phyloP scores from a whole-genome alignment of 1,140 invertebrate genomes.

The Adoxophyes honmai region DNA sequence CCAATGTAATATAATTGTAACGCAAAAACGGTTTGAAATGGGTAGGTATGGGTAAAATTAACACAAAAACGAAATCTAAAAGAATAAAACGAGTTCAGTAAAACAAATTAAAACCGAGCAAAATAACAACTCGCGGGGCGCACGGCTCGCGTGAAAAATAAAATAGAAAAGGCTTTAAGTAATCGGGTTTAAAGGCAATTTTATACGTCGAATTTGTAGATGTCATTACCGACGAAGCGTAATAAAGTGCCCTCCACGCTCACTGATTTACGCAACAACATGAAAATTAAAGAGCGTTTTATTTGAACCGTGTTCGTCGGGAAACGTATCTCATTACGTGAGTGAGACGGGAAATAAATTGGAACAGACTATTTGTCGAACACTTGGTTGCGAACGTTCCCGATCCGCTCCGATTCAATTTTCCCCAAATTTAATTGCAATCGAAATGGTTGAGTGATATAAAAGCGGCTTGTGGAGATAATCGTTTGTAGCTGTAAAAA shows the following conservation, averaged over 20 bases:
- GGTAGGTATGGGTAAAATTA: too few species aligned
- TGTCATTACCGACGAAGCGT: slow-evolving; percentile 21
- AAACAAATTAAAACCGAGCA: too few species aligned
- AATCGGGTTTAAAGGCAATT: not conserved
- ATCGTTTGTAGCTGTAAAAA: slow-evolving; percentile 30
- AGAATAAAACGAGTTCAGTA: too few species aligned
- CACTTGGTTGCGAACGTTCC: slow-evolving; percentile 53
- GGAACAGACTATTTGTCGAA: slow-evolving; percentile 68
- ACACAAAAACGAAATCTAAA: too few species aligned
- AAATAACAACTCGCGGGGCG: too few species aligned
- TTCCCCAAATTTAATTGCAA: slow-evolving; percentile 70
- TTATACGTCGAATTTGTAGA: not conserved
- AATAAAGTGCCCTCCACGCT: slow-evolving; percentile 32
- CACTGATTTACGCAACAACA: slow-evolving; percentile 42
- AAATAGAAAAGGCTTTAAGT: not conserved
- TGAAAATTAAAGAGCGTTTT: slow-evolving; percentile 57
- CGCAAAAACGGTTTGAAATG: too few species aligned
- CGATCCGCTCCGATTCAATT: slow-evolving; percentile 64
- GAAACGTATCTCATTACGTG: slow-evolving; percentile 62
- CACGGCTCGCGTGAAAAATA: not conserved
- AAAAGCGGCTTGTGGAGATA: slow-evolving; percentile 49
- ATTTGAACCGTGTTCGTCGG: slow-evolving; percentile 50
- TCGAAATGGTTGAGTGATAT: slow-evolving; percentile 53
- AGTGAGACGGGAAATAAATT: slow-evolving; percentile 63
- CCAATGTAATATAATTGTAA: too few species aligned